Percentiles rank a stretch among this genome's conserved stretches.
phyloP scores from a whole-genome alignment of 2,113 vertebrate genomes.

The Hippocampus mohnikei region DNA sequence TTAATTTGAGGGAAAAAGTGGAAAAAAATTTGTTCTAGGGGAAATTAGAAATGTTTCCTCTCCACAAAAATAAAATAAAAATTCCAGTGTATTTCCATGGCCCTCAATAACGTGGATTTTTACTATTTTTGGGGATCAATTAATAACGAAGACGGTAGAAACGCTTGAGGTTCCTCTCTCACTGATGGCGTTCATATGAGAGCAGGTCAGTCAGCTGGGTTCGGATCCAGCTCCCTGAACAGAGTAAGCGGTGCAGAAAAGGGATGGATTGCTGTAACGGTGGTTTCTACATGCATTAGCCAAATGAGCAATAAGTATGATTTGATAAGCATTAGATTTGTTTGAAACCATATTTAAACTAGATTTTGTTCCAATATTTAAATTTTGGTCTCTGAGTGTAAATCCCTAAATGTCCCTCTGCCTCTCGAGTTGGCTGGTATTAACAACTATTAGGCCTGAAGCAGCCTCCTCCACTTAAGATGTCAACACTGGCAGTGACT shows the following conservation, averaged over 20 bases:
- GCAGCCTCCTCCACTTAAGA: constrained; percentile 51
- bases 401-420: constrained; percentile 16
- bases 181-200: neutral
- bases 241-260: neutral
- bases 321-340: neutral
- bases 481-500: constrained; percentile 64
- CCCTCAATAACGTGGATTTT: no score
- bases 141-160: no score
- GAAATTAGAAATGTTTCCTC: no score
- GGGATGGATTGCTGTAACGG: neutral
- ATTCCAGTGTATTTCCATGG: no score
- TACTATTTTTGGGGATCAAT: no score
- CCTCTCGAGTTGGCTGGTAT: constrained; percentile 40
- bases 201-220: neutral
- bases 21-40: no score
- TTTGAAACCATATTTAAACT: neutral
- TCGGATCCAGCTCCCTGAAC: neutral
- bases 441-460: constrained; percentile 62
- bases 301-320: neutral
- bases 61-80: no score
- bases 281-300: neutral
- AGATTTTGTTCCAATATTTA: constrained; percentile 16
- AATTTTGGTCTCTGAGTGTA: constrained; percentile 29
- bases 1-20: no score
- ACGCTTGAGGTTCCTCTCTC: neutral